Conservation (phyloP, 1,140 invertebrate species). For the roundworm (Caenorhabditis elegans) region WBcel235 BX284606.5:11169501-11170000, state of each 20-base stretch:
- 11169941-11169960: background rate
- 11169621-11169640: background rate
- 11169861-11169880: background rate
- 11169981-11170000: no score
- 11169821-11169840: background rate
- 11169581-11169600: conserved; percentile 3
- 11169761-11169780: background rate
- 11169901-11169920: background rate
- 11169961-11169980: no score
- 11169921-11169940: no score
- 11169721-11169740: background rate
- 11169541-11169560: no score
- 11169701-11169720: background rate
- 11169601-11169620: conserved; percentile 12
- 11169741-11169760: no score
- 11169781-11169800: background rate
- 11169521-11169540: no score
- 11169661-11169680: conserved; percentile 8
- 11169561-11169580: background rate
- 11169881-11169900: background rate
- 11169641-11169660: conserved; percentile 8
- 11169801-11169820: background rate
- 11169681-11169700: background rate
- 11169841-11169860: background rate
- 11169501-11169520: no score